Evolutionary conservation across 2,888 invertebrate species (phyloP).

Genomic region (Agrotis segetum): DNA sequence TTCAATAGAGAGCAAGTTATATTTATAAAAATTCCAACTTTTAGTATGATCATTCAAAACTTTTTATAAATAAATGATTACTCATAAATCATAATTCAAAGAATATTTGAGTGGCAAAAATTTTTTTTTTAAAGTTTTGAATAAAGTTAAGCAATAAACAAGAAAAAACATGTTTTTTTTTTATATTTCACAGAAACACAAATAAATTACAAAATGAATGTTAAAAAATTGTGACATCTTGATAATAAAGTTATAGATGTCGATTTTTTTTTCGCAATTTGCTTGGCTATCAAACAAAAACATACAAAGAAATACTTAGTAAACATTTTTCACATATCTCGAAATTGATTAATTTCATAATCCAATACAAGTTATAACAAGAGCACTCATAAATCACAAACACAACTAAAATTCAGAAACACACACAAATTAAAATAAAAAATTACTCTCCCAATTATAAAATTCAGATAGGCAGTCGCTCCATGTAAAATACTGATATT

Average conservation of each 20-base stretch:
- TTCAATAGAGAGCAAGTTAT: conserved; percentile 53
- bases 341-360: conserved; percentile 6
- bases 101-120: not conserved
- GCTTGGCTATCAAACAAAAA: not conserved
- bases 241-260: no score
- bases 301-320: not conserved
- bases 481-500: not conserved
- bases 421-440: conserved; percentile 11
- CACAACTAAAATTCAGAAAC: not conserved
- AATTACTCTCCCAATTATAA: not conserved
- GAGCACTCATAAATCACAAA: conserved; percentile 2
- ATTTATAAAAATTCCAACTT: conserved; percentile 27
- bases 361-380: conserved; percentile 19
- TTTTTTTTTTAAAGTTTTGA: not conserved
- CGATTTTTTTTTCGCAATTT: no score
- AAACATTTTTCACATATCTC: not conserved
- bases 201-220: conserved; percentile 7
- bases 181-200: conserved; percentile 53
- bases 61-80: no score
- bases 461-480: not conserved
- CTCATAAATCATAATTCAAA: no score
- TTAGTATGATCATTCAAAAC: not conserved
- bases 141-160: not conserved
- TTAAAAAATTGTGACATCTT: not conserved
- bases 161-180: not conserved